Evolutionary conservation across 2,113 vertebrate species (phyloP).

Genomic region (Hystrix cristata): DNA sequence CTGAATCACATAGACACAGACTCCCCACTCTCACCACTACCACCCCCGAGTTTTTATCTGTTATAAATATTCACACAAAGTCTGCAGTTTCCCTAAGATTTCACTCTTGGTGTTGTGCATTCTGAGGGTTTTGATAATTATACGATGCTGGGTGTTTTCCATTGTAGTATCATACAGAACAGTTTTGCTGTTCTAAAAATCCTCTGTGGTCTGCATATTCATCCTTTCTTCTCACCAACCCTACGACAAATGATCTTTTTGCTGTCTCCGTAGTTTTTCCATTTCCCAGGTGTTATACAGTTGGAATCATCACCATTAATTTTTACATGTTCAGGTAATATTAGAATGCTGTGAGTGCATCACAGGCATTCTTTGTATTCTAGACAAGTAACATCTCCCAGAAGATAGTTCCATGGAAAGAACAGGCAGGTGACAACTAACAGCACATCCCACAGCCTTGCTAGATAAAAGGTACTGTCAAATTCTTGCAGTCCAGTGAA

Average conservation of each 20-base stretch:
- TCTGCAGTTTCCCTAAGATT: not conserved
- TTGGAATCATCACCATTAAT: not conserved
- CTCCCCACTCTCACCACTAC: not conserved
- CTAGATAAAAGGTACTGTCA: not conserved
- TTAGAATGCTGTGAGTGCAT: not conserved
- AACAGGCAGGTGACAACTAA: not conserved
- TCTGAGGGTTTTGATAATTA: not conserved
- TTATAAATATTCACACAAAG: not conserved
- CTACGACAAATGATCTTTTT: not conserved
- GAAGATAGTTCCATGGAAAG: not conserved
- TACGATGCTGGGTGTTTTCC: not conserved
- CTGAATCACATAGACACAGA: not conserved
- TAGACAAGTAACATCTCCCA: not conserved
- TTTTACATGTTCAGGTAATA: not conserved
- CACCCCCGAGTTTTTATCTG: not conserved
- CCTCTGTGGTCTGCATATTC: not conserved
- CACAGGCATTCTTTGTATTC: not conserved
- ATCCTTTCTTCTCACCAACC: not conserved
- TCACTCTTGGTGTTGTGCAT: not conserved
- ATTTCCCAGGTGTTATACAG: not conserved
- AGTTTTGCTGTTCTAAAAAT: not conserved
- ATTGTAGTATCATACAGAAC: not conserved
- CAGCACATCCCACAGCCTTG: not conserved
- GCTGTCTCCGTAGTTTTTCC: not conserved
- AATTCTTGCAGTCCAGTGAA: not conserved